Base-by-base conservation (phyloP, 2,888 invertebrate species). In the Tupiocoris notatus region DNA sequence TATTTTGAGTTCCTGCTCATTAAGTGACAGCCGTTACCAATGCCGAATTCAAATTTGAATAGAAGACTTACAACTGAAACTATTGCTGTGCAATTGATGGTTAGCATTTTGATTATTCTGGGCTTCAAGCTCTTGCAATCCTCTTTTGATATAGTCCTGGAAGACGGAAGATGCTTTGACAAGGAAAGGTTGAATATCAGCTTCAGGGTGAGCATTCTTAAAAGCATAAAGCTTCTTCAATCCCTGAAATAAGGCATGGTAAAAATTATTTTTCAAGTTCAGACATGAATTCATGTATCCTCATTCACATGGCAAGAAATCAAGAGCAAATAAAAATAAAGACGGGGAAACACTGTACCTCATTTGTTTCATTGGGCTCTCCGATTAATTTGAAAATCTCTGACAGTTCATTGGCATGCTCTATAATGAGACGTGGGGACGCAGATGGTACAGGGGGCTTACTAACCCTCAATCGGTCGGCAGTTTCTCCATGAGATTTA, bases 381-480 rank as follows among this genome's bases (percentile, higher is more conserved):
- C 95, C 95, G 82, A 96, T 95, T 81, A 95, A 90, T 84, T 92
- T 93, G 81, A 96, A 92, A 82, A 96, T 96, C 82, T 92, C 92
- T 0, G 94, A 92, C 77, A 97, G 85, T 80, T 92, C 91, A 79
- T 94, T 94, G 82, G 95, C 94, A n/a, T 91, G 90, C 18, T 89
- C 89, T 81, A 93, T 90, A 1, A 93, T 91, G 77, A 94, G 83
- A 85, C 82, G 83, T 82, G 2, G 85, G 83, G 22, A n/a, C 6
- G 21, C 20, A 56, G 23, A 21, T 61, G 64, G 23, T 9, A 17
- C 58, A 24, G 56, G n/a, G n/a, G n/a, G 54, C 6, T 64, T 66
- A 65, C 57, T 21, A 17, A 1, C 65, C 21, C 65, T 75, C 2
- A 18, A 54, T 16, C 21, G 22, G 1, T 70, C 70, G 1, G n/a